Percentiles rank a stretch among this genome's conserved stretches.
These are phyloP conservation scores for Lasioglossum marginatum DNA, from an alignment of 2,888 invertebrate genomes.

Conservation along the genomic window DNA sequence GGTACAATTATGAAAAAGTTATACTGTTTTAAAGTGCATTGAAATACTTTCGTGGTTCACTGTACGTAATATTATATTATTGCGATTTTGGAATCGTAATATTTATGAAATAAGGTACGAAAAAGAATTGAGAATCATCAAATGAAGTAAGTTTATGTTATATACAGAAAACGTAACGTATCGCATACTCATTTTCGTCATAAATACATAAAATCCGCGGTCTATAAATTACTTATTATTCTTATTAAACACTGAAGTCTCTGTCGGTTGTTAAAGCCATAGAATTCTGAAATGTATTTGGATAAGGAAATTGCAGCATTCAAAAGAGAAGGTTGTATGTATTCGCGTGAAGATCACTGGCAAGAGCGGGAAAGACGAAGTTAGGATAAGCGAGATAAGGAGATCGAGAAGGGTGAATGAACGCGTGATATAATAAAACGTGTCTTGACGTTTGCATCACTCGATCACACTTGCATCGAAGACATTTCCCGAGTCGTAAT, in stretches of 20 bases:
- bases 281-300: not conserved
- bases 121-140: too few relatives aligned
- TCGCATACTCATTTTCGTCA: too few relatives aligned
- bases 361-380: conserved; percentile 32
- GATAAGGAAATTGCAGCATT: conserved; percentile 10
- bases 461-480: conserved; percentile 46
- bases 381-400: conserved; percentile 57
- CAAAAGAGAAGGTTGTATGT: conserved; percentile 20
- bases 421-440: conserved; percentile 63
- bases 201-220: too few relatives aligned
- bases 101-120: too few relatives aligned
- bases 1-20: too few relatives aligned
- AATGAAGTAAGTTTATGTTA: too few relatives aligned
- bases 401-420: conserved; percentile 61
- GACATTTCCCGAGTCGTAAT: conserved; percentile 39
- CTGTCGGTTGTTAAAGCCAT: not conserved
- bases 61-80: too few relatives aligned
- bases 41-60: too few relatives aligned
- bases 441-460: conserved; percentile 53
- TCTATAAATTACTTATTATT: not conserved
- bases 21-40: too few relatives aligned
- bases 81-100: too few relatives aligned
- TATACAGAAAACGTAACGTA: too few relatives aligned
- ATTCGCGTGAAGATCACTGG: conserved; percentile 43
- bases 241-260: not conserved